Evolutionary conservation across 2,797 vertebrate genomes (phyloP).

Genomic region (Liparis tanakae): DNA sequence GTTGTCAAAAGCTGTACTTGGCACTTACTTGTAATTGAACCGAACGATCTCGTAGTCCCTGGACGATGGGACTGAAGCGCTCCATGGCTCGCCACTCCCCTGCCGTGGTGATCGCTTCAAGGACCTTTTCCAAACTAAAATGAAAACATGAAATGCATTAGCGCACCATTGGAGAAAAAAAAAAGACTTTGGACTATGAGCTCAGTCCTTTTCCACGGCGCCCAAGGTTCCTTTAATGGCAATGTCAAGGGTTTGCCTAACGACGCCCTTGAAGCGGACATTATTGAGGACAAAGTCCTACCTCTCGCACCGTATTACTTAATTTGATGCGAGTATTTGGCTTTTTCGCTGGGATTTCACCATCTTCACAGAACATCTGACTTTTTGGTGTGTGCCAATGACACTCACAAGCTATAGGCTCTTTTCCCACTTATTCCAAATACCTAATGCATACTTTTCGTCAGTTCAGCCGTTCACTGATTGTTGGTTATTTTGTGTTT

Average conservation of each 20-base stretch:
- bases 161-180: slow-evolving; percentile 16
- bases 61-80: slow-evolving; percentile 92
- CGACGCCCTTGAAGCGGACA: no score
- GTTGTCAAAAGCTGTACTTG: slow-evolving; percentile 31
- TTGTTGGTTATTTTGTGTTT: slow-evolving; percentile 2
- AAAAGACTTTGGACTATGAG: slow-evolving; percentile 22
- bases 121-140: slow-evolving; percentile 94
- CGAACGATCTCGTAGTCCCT: slow-evolving; percentile 91
- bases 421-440: neutral
- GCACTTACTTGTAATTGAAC: slow-evolving; percentile 92
- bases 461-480: neutral
- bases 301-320: no score
- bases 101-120: slow-evolving; percentile 93
- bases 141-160: slow-evolving; percentile 62
- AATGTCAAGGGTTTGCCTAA: neutral
- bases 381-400: neutral
- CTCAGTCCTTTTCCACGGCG: slow-evolving; percentile 12
- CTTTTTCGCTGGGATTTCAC: slow-evolving; percentile 5
- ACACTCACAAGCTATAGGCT: neutral
- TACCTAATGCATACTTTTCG: neutral
- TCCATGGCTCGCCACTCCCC: slow-evolving; percentile 88
- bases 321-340: neutral
- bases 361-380: neutral
- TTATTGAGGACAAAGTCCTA: no score
- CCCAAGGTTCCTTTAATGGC: slow-evolving; percentile 7